Evolutionary conservation across 2,797 vertebrate genomes (phyloP).

Genomic region (Coluber constrictor): DNA sequence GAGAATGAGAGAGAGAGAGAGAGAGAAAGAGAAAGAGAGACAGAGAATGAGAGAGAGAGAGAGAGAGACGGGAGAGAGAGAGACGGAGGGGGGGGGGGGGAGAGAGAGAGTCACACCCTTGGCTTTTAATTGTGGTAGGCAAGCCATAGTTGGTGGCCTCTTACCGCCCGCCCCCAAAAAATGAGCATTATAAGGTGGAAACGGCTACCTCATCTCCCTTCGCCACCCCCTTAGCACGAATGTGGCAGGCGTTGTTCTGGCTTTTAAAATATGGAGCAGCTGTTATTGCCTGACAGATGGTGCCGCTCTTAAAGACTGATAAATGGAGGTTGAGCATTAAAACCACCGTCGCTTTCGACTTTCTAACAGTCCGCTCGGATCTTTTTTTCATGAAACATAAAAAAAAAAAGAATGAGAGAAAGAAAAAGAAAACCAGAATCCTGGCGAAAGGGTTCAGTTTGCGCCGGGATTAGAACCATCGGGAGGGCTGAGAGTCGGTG

Average conservation of each 20-base stretch:
- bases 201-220: not conserved
- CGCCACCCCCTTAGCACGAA: not conserved
- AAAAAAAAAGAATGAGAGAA: too few species aligned
- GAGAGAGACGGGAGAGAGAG: not conserved
- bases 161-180: not conserved
- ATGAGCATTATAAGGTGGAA: slow-evolving; percentile 20
- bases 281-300: slow-evolving; percentile 57
- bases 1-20: too few species aligned
- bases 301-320: slow-evolving; percentile 50
- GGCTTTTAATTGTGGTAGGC: not conserved
- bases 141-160: not conserved
- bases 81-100: too few species aligned
- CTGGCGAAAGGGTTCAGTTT: not conserved
- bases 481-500: not conserved
- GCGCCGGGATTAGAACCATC: not conserved
- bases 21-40: too few species aligned
- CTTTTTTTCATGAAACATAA: not conserved
- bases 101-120: not conserved
- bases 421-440: not conserved
- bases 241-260: slow-evolving; percentile 25
- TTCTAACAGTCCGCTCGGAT: slow-evolving; percentile 22
- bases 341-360: slow-evolving; percentile 45
- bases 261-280: slow-evolving; percentile 43
- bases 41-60: too few species aligned
- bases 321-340: slow-evolving; percentile 49